A percentile compares a stretch with the other conserved stretches of the same genome.
These are phyloP conservation scores for Musca vetustissima DNA, from an alignment of 1,140 invertebrate species.

Conservation along the genomic window DNA sequence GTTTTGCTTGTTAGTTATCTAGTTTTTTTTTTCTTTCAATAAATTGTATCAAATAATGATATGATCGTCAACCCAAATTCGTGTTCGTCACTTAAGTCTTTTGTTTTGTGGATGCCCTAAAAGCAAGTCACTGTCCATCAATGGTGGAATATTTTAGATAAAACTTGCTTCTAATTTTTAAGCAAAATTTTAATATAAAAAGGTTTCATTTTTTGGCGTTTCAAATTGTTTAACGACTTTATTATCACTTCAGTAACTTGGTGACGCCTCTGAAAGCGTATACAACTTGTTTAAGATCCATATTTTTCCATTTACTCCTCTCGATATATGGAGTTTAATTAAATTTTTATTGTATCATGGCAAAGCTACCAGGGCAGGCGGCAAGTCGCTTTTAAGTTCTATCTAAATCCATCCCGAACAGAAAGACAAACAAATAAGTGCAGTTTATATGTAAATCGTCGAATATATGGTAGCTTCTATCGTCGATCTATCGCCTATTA, in stretches of 20 bases:
- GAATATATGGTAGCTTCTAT: background rate
- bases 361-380: background rate
- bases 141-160: too few species aligned
- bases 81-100: too few species aligned
- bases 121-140: too few species aligned
- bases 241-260: slow-evolving; percentile 4
- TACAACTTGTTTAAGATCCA: background rate
- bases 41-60: too few species aligned
- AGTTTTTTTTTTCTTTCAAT: too few species aligned
- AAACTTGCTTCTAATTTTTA: too few species aligned
- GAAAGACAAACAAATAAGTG: background rate
- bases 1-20: too few species aligned
- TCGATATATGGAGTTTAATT: slow-evolving; percentile 9
- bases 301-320: background rate
- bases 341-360: background rate
- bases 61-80: too few species aligned
- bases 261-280: background rate
- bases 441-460: slow-evolving; percentile 14
- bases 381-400: background rate
- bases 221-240: slow-evolving; percentile 1
- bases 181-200: too few species aligned
- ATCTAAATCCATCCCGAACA: too few species aligned
- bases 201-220: too few species aligned
- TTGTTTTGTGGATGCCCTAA: too few species aligned
- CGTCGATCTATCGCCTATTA: background rate